These are phyloP conservation scores for Oncopodura yosiiana DNA, from an alignment of 1,140 invertebrate genomes.

Conservation along the genomic window DNA sequence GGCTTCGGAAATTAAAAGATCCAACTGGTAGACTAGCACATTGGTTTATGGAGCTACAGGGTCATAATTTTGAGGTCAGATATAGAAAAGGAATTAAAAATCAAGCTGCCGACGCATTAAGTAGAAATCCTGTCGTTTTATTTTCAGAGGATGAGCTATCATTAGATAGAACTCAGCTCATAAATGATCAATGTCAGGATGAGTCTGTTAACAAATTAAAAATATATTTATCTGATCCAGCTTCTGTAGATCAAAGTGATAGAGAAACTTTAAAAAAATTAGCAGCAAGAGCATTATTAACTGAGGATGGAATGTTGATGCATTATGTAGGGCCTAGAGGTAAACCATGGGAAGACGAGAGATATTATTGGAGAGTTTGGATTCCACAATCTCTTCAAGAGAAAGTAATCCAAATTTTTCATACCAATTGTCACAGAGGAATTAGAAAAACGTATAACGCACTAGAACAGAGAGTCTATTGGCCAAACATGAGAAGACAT, in stretches of 20 bases:
- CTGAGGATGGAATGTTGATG: neutral
- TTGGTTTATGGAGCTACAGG: conserved; percentile 30
- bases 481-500: conserved; percentile 13
- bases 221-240: too few relatives aligned
- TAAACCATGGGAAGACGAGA: neutral
- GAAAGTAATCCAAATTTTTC: conserved; percentile 3
- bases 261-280: too few relatives aligned
- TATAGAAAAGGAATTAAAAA: conserved; percentile 37
- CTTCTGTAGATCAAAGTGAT: too few relatives aligned
- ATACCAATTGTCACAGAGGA: conserved; percentile 15
- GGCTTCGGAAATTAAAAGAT: conserved; percentile 3
- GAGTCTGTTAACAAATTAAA: too few relatives aligned
- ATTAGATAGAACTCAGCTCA: too few relatives aligned
- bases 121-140: conserved; percentile 24
- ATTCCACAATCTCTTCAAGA: neutral
- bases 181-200: too few relatives aligned
- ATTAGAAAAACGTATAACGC: conserved; percentile 8
- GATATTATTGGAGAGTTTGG: neutral
- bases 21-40: conserved; percentile 12
- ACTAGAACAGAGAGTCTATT: conserved; percentile 6
- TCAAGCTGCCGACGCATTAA: conserved; percentile 17
- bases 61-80: conserved; percentile 25
- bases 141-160: too few relatives aligned
- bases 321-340: neutral
- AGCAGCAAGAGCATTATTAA: neutral